These are phyloP conservation scores for Zele albiditarsus DNA, from an alignment of 2,888 invertebrate genomes.

Conservation along the genomic window DNA sequence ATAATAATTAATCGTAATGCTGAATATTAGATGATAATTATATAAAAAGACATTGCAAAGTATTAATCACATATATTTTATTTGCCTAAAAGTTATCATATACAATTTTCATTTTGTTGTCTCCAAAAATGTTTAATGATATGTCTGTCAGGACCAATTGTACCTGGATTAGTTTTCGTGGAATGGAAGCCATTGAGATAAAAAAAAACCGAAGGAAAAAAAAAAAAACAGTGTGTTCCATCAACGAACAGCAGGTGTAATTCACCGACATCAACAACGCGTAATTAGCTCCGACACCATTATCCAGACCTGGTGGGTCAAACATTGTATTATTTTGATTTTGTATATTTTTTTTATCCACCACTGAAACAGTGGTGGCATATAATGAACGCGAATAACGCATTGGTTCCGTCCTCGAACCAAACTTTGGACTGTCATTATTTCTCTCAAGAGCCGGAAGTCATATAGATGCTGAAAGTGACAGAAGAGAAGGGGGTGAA, in stretches of 20 bases:
- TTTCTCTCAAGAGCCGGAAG: slow-evolving; percentile 49
- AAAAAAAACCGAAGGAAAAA: background rate
- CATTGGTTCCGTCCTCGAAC: background rate
- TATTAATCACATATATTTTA: too few relatives aligned
- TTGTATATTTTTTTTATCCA: background rate
- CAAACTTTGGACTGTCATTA: slow-evolving; percentile 47
- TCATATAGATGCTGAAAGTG: slow-evolving; percentile 29
- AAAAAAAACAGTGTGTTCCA: slow-evolving; percentile 3
- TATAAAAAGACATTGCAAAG: too few relatives aligned
- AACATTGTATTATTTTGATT: background rate
- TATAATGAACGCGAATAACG: slow-evolving; percentile 11
- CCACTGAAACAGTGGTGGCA: background rate
- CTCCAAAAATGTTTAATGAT: too few relatives aligned
- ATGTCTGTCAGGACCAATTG: too few relatives aligned
- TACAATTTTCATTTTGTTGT: too few relatives aligned
- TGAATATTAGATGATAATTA: too few relatives aligned
- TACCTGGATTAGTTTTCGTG: too few relatives aligned
- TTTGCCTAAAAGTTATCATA: too few relatives aligned
- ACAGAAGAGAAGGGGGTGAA: background rate
- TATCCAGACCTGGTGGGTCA: slow-evolving; percentile 13
- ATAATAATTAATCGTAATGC: too few relatives aligned
- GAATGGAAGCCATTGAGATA: too few relatives aligned
- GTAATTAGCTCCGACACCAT: background rate
- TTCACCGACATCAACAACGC: slow-evolving; percentile 20
- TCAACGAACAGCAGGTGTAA: slow-evolving; percentile 26